These are phyloP conservation scores for Operophtera brumata DNA, from an alignment of 2,888 invertebrate genomes.

Conservation along the genomic window DNA sequence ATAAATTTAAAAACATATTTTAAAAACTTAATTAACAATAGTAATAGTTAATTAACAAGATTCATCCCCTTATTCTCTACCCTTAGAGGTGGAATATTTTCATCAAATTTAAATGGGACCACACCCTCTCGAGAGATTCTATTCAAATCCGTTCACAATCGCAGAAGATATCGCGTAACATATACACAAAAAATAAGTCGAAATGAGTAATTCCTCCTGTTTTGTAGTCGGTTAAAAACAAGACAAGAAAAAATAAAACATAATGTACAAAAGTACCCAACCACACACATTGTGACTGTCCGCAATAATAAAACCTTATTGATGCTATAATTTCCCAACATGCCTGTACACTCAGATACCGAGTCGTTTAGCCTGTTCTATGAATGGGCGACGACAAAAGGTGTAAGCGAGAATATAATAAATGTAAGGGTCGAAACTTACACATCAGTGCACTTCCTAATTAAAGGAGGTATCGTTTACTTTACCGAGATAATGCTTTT, in stretches of 20 bases:
- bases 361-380: neutral
- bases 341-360: constrained; percentile 4
- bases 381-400: constrained; percentile 9
- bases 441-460: constrained; percentile 17
- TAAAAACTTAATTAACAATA: too few relatives aligned
- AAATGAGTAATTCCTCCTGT: too few relatives aligned
- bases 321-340: constrained; percentile 4
- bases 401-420: constrained; percentile 10
- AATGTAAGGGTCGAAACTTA: constrained; percentile 12
- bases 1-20: too few relatives aligned
- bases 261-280: neutral
- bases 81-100: too few relatives aligned
- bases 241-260: neutral
- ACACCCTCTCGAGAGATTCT: too few relatives aligned
- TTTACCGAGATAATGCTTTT: constrained; percentile 12
- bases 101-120: too few relatives aligned
- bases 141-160: too few relatives aligned
- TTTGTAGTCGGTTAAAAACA: too few relatives aligned
- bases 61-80: too few relatives aligned
- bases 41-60: too few relatives aligned
- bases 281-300: neutral
- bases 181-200: too few relatives aligned
- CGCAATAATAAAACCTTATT: neutral
- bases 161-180: too few relatives aligned
- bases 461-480: constrained; percentile 8